Evolutionary conservation across 2,888 invertebrate species (phyloP).

Genomic region (Choreutis nemorana): DNA sequence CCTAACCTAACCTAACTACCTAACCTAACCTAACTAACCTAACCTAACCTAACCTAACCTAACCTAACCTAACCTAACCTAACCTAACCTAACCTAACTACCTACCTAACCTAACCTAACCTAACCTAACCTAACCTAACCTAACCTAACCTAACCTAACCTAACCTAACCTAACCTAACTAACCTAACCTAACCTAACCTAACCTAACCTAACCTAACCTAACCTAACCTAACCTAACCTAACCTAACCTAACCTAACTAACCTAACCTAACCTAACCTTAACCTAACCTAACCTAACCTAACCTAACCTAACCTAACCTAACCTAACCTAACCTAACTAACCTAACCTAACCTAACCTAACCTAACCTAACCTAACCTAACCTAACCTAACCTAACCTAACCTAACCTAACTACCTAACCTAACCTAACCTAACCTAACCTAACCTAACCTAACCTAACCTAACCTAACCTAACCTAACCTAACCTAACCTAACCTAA

Average conservation of each 20-base stretch:
- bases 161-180: background rate
- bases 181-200: background rate
- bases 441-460: background rate
- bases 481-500: conserved; percentile 4
- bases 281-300: conserved; percentile 4
- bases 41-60: conserved; percentile 3
- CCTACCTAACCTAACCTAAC: conserved; percentile 2
- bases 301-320: conserved; percentile 5
- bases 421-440: conserved; percentile 2
- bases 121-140: conserved; percentile 4
- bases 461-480: conserved; percentile 1
- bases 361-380: conserved; percentile 2
- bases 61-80: conserved; percentile 3
- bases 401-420: background rate
- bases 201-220: conserved; percentile 4
- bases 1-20: conserved; percentile 2
- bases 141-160: background rate
- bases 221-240: conserved; percentile 2
- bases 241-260: background rate
- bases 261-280: conserved; percentile 2
- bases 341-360: conserved; percentile 4
- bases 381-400: conserved; percentile 1
- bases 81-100: conserved; percentile 5
- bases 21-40: conserved; percentile 3
- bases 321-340: conserved; percentile 4